phyloP scores from a whole-genome alignment of 2,113 vertebrate genomes.

The Serinus canaria region DNA sequence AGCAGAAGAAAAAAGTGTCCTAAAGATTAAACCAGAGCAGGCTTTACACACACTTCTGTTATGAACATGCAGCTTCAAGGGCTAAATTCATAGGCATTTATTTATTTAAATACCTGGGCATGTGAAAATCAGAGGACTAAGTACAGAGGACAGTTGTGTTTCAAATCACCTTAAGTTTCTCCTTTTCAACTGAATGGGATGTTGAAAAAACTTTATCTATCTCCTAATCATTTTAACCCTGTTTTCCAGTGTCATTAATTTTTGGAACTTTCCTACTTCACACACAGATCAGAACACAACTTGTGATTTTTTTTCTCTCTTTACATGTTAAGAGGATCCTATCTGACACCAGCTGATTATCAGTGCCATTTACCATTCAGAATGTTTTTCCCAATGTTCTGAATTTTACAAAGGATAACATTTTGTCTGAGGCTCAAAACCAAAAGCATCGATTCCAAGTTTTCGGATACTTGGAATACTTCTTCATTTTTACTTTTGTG shows the following conservation, averaged over 20 bases:
- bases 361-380: not conserved
- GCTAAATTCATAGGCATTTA: not conserved
- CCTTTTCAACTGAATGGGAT: accelerated
- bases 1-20: not conserved
- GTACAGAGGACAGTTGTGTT: not conserved
- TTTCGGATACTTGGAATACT: not conserved
- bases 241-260: not conserved
- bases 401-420: not conserved
- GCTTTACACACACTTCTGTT: not conserved
- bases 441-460: not conserved
- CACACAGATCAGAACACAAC: not conserved
- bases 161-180: not conserved
- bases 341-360: not conserved
- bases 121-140: not conserved
- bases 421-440: not conserved
- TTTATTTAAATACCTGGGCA: not conserved
- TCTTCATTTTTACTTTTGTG: not conserved
- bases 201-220: not conserved
- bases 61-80: not conserved
- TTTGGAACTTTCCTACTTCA: not conserved
- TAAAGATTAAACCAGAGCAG: not conserved
- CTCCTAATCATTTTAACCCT: not conserved
- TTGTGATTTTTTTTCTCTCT: not conserved
- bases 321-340: not conserved
- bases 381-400: not conserved